These are phyloP conservation scores for Drosophila sproati DNA, from an alignment of 1,140 invertebrate genomes.

Conservation along the genomic window DNA sequence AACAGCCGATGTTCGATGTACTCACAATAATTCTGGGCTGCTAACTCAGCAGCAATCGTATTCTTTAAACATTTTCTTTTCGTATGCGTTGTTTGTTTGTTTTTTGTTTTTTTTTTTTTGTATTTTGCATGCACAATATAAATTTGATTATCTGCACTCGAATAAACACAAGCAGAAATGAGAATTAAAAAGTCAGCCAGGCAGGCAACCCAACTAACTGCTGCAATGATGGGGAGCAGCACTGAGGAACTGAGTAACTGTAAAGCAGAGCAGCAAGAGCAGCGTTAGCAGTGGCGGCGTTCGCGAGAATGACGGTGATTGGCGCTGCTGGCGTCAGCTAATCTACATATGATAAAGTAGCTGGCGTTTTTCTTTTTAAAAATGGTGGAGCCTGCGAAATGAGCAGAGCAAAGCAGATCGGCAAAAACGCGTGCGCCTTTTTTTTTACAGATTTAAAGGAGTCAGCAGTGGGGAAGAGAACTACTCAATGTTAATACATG, in stretches of 20 bases:
- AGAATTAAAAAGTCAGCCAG: constrained; percentile 59
- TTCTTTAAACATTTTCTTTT: constrained; percentile 61
- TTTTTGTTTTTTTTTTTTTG: constrained; percentile 49
- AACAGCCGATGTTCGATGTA: constrained; percentile 16
- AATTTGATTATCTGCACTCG: constrained; percentile 78
- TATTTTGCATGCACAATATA: constrained; percentile 71
- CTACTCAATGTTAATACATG: constrained; percentile 23
- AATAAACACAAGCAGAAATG: constrained; percentile 62
- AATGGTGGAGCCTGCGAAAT: constrained; percentile 69
- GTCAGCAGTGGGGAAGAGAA: constrained; percentile 62
- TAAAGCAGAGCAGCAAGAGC: constrained; percentile 21
- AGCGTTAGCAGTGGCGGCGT: constrained; percentile 48
- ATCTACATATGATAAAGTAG: constrained; percentile 18
- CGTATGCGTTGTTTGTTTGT: constrained; percentile 3
- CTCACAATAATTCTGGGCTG: constrained; percentile 52
- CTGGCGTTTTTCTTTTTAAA: constrained; percentile 59
- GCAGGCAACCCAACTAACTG: constrained; percentile 44
- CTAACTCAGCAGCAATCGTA: constrained; percentile 62
- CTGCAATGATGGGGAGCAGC: constrained; percentile 61
- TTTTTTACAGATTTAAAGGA: constrained; percentile 53
- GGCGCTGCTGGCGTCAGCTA: constrained; percentile 73
- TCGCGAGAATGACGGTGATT: constrained; percentile 66
- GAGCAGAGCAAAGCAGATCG: constrained; percentile 23
- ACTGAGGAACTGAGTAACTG: constrained; percentile 52
- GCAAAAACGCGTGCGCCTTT: constrained; percentile 67